phyloP scores from a whole-genome alignment of 2,888 invertebrate species.

The Pomacea canaliculata region DNA sequence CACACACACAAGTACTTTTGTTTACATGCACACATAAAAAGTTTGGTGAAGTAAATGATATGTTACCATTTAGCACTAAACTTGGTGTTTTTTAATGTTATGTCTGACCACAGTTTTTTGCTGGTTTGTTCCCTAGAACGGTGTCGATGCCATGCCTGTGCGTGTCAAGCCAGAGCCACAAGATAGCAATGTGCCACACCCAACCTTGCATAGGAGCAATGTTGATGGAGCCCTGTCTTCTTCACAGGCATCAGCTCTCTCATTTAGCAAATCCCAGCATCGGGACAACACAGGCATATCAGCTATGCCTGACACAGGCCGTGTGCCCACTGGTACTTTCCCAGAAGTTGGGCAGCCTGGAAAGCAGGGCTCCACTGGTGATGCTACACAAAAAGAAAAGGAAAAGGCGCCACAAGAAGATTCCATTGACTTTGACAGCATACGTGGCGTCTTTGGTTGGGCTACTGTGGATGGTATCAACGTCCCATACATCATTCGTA shows the following conservation, averaged over 20 bases:
- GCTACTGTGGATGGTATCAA: conserved; percentile 80
- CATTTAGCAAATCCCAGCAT: background rate
- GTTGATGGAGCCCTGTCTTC: background rate
- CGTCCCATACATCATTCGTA: conserved; percentile 87
- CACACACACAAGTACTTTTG: too few relatives aligned
- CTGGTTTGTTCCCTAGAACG: conserved; percentile 4
- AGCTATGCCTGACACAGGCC: background rate
- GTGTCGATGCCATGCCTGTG: conserved; percentile 29
- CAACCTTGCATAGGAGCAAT: background rate
- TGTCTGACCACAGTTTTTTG: too few relatives aligned
- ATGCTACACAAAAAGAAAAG: conserved; percentile 12
- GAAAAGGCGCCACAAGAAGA: conserved; percentile 27
- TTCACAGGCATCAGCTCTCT: background rate
- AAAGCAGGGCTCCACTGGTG: background rate
- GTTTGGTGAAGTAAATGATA: too few relatives aligned
- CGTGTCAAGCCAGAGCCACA: conserved; percentile 38
- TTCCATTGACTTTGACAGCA: conserved; percentile 55
- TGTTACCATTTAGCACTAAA: too few relatives aligned
- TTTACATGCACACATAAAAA: too few relatives aligned
- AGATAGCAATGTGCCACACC: conserved; percentile 17
- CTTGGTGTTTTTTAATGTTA: too few relatives aligned
- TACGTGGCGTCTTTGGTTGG: conserved; percentile 85
- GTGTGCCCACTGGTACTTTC: background rate
- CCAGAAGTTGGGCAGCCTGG: background rate
- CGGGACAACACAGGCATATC: background rate